These are phyloP conservation scores for Atta colombica DNA, from an alignment of 1,140 invertebrate species.

Conservation along the genomic window DNA sequence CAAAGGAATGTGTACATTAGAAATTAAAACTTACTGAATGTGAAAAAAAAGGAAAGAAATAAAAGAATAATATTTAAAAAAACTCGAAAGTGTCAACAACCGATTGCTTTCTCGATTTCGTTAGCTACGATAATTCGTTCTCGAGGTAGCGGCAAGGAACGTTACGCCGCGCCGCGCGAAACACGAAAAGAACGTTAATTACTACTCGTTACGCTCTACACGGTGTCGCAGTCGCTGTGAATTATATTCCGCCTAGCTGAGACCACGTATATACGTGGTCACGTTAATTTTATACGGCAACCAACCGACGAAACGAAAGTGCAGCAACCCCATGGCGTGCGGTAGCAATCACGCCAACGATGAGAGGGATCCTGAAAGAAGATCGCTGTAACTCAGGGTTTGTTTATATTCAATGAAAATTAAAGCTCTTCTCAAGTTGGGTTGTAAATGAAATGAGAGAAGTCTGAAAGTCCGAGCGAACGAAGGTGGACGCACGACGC, in stretches of 20 bases:
- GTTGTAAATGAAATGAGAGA: background rate
- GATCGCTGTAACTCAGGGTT: background rate
- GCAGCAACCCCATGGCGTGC: conserved; percentile 23
- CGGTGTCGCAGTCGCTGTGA: conserved; percentile 49
- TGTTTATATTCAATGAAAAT: conserved; percentile 51
- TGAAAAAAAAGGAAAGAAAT: too few relatives aligned
- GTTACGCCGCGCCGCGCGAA: conserved; percentile 19
- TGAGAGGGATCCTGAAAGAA: background rate
- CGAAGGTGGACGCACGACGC: background rate
- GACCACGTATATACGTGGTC: background rate
- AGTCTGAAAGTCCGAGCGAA: background rate
- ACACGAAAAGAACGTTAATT: conserved; percentile 67
- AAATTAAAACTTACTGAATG: background rate
- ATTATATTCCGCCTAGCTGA: conserved; percentile 54
- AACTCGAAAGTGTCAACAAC: background rate
- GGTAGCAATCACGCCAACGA: background rate
- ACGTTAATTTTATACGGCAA: conserved; percentile 52
- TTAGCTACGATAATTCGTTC: background rate
- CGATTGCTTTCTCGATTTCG: conserved; percentile 1
- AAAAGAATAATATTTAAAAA: background rate
- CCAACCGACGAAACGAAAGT: conserved; percentile 33
- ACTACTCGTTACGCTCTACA: conserved; percentile 63
- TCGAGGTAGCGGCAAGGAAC: conserved; percentile 12
- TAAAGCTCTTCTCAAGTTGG: background rate
- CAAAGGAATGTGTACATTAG: background rate